These are phyloP conservation scores for Climacteris rufus DNA, from an alignment of 2,113 vertebrate genomes.

Conservation along the genomic window DNA sequence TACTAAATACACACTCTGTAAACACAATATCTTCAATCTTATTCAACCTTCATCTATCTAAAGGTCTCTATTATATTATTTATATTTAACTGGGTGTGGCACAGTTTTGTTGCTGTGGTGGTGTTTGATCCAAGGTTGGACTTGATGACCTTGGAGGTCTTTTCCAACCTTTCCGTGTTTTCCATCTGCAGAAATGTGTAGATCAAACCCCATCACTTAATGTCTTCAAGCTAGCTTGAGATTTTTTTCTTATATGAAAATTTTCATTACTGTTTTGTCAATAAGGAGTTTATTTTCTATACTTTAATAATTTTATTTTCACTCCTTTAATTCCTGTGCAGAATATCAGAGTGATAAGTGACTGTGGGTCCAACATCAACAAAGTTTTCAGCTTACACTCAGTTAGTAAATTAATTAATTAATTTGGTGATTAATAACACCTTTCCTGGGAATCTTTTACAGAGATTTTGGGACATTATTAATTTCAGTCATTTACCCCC, in stretches of 20 bases:
- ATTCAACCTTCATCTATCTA: too few relatives aligned
- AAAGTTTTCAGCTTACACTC: background rate
- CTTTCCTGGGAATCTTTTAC: background rate
- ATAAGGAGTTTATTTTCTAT: background rate
- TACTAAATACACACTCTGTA: background rate
- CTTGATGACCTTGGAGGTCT: background rate
- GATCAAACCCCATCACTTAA: background rate
- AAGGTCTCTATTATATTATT: too few relatives aligned
- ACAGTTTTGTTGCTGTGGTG: too few relatives aligned
- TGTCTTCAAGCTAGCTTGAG: accelerated
- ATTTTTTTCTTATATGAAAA: background rate
- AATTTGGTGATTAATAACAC: background rate
- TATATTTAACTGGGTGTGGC: too few relatives aligned
- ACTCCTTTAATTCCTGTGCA: background rate
- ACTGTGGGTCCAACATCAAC: background rate
- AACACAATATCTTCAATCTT: background rate
- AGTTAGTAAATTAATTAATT: background rate
- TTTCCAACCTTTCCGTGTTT: background rate
- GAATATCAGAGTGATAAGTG: background rate
- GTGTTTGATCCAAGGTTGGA: too few relatives aligned
- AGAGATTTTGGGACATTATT: background rate
- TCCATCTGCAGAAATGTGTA: background rate
- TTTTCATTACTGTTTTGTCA: background rate
- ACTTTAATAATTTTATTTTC: background rate
- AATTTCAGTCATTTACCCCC: background rate